phyloP scores from a whole-genome alignment of 2,113 vertebrate genomes.

The Perca fluviatilis region DNA sequence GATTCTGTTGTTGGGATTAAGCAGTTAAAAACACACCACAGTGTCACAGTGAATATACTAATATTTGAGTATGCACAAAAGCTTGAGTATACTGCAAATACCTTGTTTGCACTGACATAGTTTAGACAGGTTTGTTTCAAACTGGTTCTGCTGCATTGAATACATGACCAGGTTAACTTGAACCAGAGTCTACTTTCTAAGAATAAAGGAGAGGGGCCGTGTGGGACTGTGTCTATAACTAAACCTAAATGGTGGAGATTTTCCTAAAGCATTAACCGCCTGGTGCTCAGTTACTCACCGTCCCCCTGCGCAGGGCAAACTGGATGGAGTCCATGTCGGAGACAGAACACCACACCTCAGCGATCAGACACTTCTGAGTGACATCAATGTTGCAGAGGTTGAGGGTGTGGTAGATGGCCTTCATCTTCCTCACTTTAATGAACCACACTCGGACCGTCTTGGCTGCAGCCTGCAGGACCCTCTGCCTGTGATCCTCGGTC shows the following conservation, averaged over 20 bases:
- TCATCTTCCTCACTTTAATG: constrained; percentile 99
- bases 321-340: constrained; percentile 98
- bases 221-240: too few species aligned
- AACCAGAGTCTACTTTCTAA: neutral
- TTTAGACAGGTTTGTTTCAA: neutral
- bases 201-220: neutral
- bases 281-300: constrained; percentile 85
- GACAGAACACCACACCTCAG: constrained; percentile 98
- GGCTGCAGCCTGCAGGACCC: constrained; percentile 95
- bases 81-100: neutral
- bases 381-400: constrained; percentile 99
- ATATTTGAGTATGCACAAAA: neutral
- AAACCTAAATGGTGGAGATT: neutral
- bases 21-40: neutral
- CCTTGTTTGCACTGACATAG: neutral
- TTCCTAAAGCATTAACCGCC: neutral
- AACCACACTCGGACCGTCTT: constrained; percentile 98
- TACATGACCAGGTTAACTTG: neutral
- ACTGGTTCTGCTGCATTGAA: constrained; percentile 14
- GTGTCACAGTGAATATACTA: neutral
- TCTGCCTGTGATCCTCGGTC: constrained; percentile 96
- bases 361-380: constrained; percentile 98
- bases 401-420: constrained; percentile 98
- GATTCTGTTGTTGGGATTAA: neutral
- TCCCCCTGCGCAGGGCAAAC: constrained; percentile 97